These are phyloP conservation scores for Panagrolaimus sp. DNA, from an alignment of 1,140 invertebrate species.

Conservation along the genomic window DNA sequence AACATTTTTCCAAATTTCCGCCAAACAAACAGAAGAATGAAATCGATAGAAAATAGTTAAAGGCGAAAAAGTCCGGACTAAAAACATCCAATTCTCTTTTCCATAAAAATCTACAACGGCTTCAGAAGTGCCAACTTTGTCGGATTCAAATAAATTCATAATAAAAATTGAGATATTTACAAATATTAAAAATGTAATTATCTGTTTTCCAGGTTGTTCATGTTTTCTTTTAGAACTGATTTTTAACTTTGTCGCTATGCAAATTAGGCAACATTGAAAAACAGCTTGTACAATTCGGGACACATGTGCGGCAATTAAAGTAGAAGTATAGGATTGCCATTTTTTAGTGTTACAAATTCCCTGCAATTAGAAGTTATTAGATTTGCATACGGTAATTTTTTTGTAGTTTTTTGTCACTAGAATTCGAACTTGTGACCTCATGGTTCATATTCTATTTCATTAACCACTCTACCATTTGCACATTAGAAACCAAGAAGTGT, in stretches of 20 bases:
- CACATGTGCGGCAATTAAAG: slow-evolving; percentile 44
- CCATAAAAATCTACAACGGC: slow-evolving; percentile 26
- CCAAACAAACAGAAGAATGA: slow-evolving; percentile 37
- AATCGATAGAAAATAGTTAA: slow-evolving; percentile 53
- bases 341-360: too few relatives aligned
- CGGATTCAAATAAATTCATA: slow-evolving; percentile 56
- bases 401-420: too few relatives aligned
- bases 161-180: slow-evolving; percentile 58
- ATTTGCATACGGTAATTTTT: too few relatives aligned
- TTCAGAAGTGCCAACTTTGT: slow-evolving; percentile 46
- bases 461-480: too few relatives aligned
- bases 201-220: slow-evolving; percentile 55
- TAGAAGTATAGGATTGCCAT: slow-evolving; percentile 28
- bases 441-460: too few relatives aligned
- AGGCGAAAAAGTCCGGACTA: slow-evolving; percentile 54
- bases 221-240: slow-evolving; percentile 12
- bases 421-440: too few relatives aligned
- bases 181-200: slow-evolving; percentile 57
- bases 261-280: slow-evolving; percentile 56
- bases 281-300: slow-evolving; percentile 54
- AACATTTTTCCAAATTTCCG: slow-evolving; percentile 44
- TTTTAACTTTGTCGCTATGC: slow-evolving; percentile 34
- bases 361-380: too few relatives aligned
- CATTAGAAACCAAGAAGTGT: too few relatives aligned
- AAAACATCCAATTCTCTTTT: slow-evolving; percentile 44